Conservation (phyloP, 2,888 invertebrate species). For the Alloplasta piceator region DNA sequence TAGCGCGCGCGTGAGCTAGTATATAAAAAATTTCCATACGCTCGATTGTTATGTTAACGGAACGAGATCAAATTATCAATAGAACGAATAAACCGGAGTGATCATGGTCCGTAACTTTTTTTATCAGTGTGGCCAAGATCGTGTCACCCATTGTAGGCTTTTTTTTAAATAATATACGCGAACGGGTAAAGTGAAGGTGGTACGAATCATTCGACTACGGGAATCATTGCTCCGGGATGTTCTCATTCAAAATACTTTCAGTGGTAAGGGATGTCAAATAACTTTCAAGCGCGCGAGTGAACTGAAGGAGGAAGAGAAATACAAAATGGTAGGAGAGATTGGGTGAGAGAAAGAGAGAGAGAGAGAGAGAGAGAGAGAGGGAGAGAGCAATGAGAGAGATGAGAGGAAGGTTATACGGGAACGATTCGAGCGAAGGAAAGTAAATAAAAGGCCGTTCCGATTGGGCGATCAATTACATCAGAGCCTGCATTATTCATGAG, state of each 20-base stretch:
- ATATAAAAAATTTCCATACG: too few relatives aligned
- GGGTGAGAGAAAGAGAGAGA: slow-evolving; percentile 43
- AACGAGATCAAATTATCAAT: neutral
- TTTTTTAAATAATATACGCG: neutral
- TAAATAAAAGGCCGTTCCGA: slow-evolving; percentile 83
- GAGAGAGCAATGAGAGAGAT: slow-evolving; percentile 33
- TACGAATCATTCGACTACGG: slow-evolving; percentile 47
- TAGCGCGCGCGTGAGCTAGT: too few relatives aligned
- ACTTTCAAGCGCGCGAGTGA: slow-evolving; percentile 74
- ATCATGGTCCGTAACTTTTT: neutral
- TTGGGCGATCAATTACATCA: slow-evolving; percentile 83
- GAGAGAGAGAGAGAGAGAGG: slow-evolving; percentile 60
- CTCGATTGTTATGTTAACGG: too few relatives aligned
- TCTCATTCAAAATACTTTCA: slow-evolving; percentile 72
- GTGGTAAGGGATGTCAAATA: slow-evolving; percentile 81
- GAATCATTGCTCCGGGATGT: slow-evolving; percentile 51
- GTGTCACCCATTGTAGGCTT: neutral
- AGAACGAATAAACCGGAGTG: neutral
- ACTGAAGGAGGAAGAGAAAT: neutral
- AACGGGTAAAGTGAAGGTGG: slow-evolving; percentile 12
- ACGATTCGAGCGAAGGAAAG: slow-evolving; percentile 80
- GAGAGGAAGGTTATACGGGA: slow-evolving; percentile 73
- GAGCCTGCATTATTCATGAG: slow-evolving; percentile 82
- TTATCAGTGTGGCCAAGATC: neutral
- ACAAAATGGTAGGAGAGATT: slow-evolving; percentile 9